A percentile compares a stretch with the other conserved stretches of the same genome.
These are phyloP conservation scores for Cremastinae sp. DNA, from an alignment of 2,888 invertebrate species.

Conservation along the genomic window DNA sequence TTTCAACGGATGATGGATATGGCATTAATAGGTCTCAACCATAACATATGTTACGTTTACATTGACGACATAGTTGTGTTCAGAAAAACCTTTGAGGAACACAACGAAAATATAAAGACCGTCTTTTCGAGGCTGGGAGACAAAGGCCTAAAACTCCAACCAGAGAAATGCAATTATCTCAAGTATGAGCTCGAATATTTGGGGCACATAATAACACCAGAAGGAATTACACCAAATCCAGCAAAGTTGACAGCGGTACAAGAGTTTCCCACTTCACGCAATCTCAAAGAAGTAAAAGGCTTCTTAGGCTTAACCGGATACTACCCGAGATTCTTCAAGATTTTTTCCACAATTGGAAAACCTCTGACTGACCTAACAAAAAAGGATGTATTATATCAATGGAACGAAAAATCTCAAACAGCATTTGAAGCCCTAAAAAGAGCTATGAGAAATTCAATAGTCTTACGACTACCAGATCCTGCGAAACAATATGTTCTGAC, in stretches of 20 bases:
- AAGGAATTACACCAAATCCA: constrained; percentile 8
- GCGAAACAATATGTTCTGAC: constrained; percentile 27
- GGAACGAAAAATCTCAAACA: constrained; percentile 7
- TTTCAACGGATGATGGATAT: constrained; percentile 69
- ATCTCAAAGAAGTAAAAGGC: not conserved
- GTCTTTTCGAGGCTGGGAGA: no score
- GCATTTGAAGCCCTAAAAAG: constrained; percentile 13
- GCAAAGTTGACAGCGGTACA: not conserved
- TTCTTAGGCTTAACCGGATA: constrained; percentile 5
- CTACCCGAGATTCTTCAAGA: constrained; percentile 9
- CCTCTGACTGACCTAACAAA: constrained; percentile 23
- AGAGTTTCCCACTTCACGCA: constrained; percentile 7
- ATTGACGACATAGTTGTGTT: constrained; percentile 60
- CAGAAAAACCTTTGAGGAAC: constrained; percentile 50
- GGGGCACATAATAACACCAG: constrained; percentile 11
- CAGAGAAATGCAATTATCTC: constrained; percentile 18
- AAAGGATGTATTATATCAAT: constrained; percentile 20
- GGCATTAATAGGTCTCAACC: constrained; percentile 62
- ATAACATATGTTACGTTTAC: constrained; percentile 53
- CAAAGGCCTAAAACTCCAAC: not conserved
- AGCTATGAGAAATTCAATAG: not conserved
- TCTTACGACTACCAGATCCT: constrained; percentile 29
- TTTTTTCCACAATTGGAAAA: constrained; percentile 32
- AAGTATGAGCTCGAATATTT: constrained; percentile 13
- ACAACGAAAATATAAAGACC: no score